phyloP scores from a whole-genome alignment of 2,797 vertebrate genomes.

The Hypotaenidia okinawae region DNA sequence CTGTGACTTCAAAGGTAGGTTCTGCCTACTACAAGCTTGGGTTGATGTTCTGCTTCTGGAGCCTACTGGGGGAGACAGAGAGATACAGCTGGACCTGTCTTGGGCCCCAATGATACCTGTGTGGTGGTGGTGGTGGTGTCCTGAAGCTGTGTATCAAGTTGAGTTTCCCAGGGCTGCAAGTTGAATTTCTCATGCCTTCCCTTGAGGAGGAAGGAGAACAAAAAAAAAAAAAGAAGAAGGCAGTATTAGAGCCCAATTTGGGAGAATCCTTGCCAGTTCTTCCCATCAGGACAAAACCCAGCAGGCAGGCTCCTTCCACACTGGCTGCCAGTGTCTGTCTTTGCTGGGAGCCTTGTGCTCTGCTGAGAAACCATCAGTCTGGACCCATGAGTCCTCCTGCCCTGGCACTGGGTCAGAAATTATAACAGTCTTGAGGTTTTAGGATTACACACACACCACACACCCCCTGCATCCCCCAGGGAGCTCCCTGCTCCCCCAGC shows the following conservation, averaged over 20 bases:
- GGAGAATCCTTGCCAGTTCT: neutral
- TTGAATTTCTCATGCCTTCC: neutral
- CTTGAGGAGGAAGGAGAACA: too few relatives aligned
- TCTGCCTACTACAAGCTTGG: neutral
- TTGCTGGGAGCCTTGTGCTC: neutral
- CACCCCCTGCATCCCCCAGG: too few relatives aligned
- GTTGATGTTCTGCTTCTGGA: neutral
- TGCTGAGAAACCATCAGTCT: neutral
- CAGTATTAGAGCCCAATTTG: fast-evolving
- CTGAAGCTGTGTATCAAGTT: neutral
- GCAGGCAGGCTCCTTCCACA: neutral
- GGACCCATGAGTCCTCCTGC: neutral
- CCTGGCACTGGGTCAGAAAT: neutral
- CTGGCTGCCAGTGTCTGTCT: neutral
- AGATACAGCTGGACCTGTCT: neutral
- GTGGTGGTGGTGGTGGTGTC: neutral
- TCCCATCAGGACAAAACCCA: neutral
- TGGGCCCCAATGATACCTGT: neutral
- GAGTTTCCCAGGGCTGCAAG: neutral
- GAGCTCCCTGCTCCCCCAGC: neutral
- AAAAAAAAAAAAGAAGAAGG: neutral
- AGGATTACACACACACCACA: neutral
- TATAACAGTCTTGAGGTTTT: neutral
- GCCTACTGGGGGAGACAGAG: neutral
- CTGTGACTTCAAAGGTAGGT: neutral